phyloP scores from a whole-genome alignment of 92 coral and sea anemone species.

The Ricordea florida region DNA sequence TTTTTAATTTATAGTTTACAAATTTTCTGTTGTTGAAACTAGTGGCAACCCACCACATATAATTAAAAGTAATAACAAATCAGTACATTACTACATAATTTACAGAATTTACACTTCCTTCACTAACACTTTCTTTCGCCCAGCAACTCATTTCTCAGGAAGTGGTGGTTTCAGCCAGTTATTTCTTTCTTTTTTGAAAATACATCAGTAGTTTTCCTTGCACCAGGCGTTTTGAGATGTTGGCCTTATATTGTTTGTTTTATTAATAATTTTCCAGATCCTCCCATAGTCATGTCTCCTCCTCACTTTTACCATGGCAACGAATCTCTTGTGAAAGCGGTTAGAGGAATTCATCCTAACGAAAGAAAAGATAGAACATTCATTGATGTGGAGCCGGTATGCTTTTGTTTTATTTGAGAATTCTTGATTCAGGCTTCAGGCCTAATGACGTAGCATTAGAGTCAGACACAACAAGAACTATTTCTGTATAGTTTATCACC shows the following conservation, averaged over 20 bases:
- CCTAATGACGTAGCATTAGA: background rate
- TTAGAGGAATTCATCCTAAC: constrained; percentile 74
- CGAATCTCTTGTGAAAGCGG: constrained; percentile 57
- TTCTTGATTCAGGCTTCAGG: background rate
- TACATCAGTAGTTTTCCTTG: too few species aligned
- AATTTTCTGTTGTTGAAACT: too few species aligned
- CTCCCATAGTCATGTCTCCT: constrained; percentile 84
- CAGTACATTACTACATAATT: too few species aligned
- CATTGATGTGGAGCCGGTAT: constrained; percentile 90
- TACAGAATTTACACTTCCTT: too few species aligned
- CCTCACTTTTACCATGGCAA: constrained; percentile 94
- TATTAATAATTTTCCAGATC: constrained; percentile 53
- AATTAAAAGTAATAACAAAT: too few species aligned
- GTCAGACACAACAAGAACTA: background rate
- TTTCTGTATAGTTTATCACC: too few species aligned
- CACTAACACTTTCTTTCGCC: too few species aligned
- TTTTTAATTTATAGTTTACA: too few species aligned
- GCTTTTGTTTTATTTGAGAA: background rate
- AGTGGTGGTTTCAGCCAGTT: too few species aligned
- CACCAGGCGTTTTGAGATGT: background rate
- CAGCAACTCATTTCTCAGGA: too few species aligned
- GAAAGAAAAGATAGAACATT: constrained; percentile 67
- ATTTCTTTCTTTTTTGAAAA: too few species aligned
- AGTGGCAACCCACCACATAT: too few species aligned
- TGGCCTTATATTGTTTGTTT: background rate